Base-by-base conservation (phyloP, 2,888 invertebrate species). In the Erebia palarica region DNA sequence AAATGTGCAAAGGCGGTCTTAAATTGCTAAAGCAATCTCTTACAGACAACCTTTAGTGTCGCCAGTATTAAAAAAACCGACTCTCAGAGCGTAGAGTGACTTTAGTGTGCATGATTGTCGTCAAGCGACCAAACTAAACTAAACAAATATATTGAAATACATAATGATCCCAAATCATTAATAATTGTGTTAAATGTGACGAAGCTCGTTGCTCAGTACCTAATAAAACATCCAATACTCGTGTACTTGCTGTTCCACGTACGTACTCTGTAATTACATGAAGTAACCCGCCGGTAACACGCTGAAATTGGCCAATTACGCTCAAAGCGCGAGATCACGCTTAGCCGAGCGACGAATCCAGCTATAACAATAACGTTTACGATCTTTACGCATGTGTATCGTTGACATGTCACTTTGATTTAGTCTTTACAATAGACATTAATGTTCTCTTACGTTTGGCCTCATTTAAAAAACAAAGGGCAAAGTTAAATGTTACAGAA, bases 301-400 rank as follows among this genome's bases (percentile, higher is more conserved):
- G 61, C 61, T 61, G 16, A 47, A 61, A 61, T 61, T 61, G 61
- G 61, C 61, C 61, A 61, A 61, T 61, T 61, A 61, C 44, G 44
- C 18, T 13, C 55, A 55, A 55, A 55, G 16, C 10, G 55, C 55
- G 7, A 16, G 55, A 16, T 61, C 16, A 47, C 16, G 55, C 55
- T 55, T 16, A 55, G 55, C 16, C 18, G 60, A 44, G 61, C 44
- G 61, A 8, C 61, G 9, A 47, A 36, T 16, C 36, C 44, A 7
- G 18, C 21, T 27, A 8, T 49, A 21, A 63, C 49, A 49, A 9
- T 49, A 49, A 44, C 60, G 5, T 44, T 63, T 49, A 63, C 63
- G 21, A 63, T 21, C 21, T 47, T 21, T 4, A 63, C 61, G 11
- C 18, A 21, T 63, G 9, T 13, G 13, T 47, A 36, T 49, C 49